Conservation (phyloP, 2,888 invertebrate species). For the Hirtodrosophila confusa region DNA sequence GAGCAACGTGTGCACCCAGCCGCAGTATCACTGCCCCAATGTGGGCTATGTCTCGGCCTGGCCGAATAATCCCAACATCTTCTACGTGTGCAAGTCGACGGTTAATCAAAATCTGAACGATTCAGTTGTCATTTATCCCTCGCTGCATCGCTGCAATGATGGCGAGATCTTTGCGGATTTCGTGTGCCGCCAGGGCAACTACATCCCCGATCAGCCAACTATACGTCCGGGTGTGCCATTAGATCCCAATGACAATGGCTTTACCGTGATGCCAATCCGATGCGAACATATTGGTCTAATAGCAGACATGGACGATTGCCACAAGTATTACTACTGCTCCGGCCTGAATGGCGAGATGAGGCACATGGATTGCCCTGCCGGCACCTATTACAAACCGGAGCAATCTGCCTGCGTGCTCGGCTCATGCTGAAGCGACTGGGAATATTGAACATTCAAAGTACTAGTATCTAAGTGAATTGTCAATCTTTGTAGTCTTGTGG, state of each 20-base stretch:
- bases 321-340: constrained; percentile 81
- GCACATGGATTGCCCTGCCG: constrained; percentile 77
- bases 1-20: constrained; percentile 71
- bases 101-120: constrained; percentile 80
- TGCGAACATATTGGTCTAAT: constrained; percentile 72
- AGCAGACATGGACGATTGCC: constrained; percentile 74
- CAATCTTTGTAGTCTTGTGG: constrained; percentile 8
- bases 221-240: not conserved
- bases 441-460: constrained; percentile 1
- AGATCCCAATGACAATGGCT: constrained; percentile 52
- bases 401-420: constrained; percentile 78
- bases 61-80: constrained; percentile 82
- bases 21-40: constrained; percentile 78
- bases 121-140: constrained; percentile 80
- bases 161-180: constrained; percentile 81
- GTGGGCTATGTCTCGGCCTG: constrained; percentile 82
- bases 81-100: constrained; percentile 83
- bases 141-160: constrained; percentile 82
- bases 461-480: constrained; percentile 19
- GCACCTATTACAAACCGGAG: constrained; percentile 75
- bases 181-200: constrained; percentile 60
- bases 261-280: constrained; percentile 39
- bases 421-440: constrained; percentile 50
- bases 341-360: constrained; percentile 66
- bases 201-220: constrained; percentile 12